These are phyloP conservation scores for Pangasius krempfi DNA, from an alignment of 2,797 vertebrate genomes.

Conservation along the genomic window DNA sequence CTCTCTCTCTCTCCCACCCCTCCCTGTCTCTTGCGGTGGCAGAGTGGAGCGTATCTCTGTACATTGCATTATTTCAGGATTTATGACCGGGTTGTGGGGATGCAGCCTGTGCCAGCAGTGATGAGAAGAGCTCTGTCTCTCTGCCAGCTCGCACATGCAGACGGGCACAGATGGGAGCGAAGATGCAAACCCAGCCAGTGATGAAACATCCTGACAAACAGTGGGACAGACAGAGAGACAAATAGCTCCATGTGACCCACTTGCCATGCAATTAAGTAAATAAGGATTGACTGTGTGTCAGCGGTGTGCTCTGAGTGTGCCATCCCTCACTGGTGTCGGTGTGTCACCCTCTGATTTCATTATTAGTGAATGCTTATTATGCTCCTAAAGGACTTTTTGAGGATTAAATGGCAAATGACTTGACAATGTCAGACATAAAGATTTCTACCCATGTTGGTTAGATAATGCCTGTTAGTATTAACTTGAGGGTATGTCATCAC, in stretches of 20 bases:
- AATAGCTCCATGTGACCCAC: constrained; percentile 60
- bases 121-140: constrained; percentile 53
- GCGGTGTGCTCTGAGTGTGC: constrained; percentile 49
- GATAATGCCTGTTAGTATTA: constrained; percentile 36
- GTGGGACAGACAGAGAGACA: constrained; percentile 62
- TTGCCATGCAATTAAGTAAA: constrained; percentile 67
- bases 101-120: constrained; percentile 58
- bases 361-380: constrained; percentile 57
- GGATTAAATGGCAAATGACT: constrained; percentile 52
- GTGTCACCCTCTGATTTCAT: constrained; percentile 60
- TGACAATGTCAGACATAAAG: constrained; percentile 36
- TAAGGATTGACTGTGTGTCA: constrained; percentile 65
- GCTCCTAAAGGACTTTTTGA: constrained; percentile 56
- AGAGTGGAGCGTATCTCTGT: constrained; percentile 59
- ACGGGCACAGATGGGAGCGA: constrained; percentile 58
- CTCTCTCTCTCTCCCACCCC: constrained; percentile 17
- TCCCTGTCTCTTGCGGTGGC: constrained; percentile 48
- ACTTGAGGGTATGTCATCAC: constrained; percentile 26
- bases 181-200: constrained; percentile 58
- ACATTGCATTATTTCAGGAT: constrained; percentile 64
- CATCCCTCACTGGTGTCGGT: constrained; percentile 54
- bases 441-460: constrained; percentile 37
- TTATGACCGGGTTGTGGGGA: constrained; percentile 59
- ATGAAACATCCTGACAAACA: constrained; percentile 63
- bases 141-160: constrained; percentile 57